phyloP scores from a whole-genome alignment of 2,888 invertebrate genomes.

The Ichneumon xanthorius region DNA sequence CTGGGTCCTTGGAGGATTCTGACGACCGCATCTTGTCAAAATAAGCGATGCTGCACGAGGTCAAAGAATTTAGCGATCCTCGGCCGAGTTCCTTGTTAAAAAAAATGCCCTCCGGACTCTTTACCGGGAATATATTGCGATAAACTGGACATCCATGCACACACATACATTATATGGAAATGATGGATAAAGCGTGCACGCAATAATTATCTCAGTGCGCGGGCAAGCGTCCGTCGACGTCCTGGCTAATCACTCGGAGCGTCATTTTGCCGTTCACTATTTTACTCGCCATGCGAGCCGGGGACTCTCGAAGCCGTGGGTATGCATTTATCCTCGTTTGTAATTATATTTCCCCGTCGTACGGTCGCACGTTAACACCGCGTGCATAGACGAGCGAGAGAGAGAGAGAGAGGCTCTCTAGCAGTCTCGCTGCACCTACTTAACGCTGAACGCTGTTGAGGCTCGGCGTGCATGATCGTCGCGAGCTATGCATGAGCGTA shows the following conservation, averaged over 20 bases:
- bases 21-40: slow-evolving; percentile 45
- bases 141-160: background rate
- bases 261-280: slow-evolving; percentile 34
- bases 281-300: slow-evolving; percentile 47
- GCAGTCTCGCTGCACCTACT: slow-evolving; percentile 48
- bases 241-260: slow-evolving; percentile 46
- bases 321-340: slow-evolving; percentile 56
- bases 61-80: slow-evolving; percentile 18
- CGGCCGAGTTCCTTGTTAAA: background rate
- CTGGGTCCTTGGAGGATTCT: background rate
- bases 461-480: slow-evolving; percentile 57
- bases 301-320: slow-evolving; percentile 36
- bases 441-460: slow-evolving; percentile 60
- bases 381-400: slow-evolving; percentile 72
- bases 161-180: slow-evolving; percentile 14
- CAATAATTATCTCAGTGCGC: slow-evolving; percentile 54
- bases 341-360: slow-evolving; percentile 57
- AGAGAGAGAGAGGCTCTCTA: slow-evolving; percentile 15
- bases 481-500: slow-evolving; percentile 59
- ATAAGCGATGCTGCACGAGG: slow-evolving; percentile 2
- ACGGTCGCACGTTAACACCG: slow-evolving; percentile 62
- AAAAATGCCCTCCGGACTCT: background rate
- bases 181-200: slow-evolving; percentile 48
- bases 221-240: slow-evolving; percentile 32
- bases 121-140: background rate